A percentile compares a stretch with the other conserved stretches of the same genome.
Conservation (phyloP, 2,797 vertebrate species). For the Ambastaia sidthimunki region DNA sequence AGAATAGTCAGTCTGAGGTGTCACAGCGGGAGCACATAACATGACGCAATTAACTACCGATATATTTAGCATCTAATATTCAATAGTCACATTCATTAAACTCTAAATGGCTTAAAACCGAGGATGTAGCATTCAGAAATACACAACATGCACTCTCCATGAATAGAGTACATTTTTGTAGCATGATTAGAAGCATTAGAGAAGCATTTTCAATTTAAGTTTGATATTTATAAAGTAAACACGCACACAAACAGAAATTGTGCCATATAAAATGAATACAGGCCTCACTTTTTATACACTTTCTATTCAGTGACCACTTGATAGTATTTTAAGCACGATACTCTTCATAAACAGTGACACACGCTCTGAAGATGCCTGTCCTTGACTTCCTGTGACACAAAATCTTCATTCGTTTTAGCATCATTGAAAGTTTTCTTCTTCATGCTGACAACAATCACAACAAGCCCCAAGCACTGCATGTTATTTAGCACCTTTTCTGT, state of each 20-base stretch:
- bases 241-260: too few relatives aligned
- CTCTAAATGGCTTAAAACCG: neutral
- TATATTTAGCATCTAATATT: conserved; percentile 18
- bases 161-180: too few relatives aligned
- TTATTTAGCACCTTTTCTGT: conserved; percentile 33
- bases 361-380: neutral
- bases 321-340: neutral
- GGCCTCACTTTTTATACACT: too few relatives aligned
- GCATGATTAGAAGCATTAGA: too few relatives aligned
- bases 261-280: too few relatives aligned
- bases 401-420: conserved; percentile 14
- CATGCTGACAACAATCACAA: conserved; percentile 28
- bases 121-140: neutral
- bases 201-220: too few relatives aligned
- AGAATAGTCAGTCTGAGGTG: conserved; percentile 3
- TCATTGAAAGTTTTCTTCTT: conserved; percentile 26
- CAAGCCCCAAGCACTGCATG: conserved; percentile 20
- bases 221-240: too few relatives aligned
- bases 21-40: conserved; percentile 16
- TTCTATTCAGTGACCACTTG: too few relatives aligned
- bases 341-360: neutral
- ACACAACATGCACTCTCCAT: too few relatives aligned
- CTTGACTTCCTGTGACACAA: conserved; percentile 12
- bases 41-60: conserved; percentile 16
- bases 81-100: neutral